Base-by-base conservation (phyloP, 2,888 invertebrate species). In the Leptopilina myrica region DNA sequence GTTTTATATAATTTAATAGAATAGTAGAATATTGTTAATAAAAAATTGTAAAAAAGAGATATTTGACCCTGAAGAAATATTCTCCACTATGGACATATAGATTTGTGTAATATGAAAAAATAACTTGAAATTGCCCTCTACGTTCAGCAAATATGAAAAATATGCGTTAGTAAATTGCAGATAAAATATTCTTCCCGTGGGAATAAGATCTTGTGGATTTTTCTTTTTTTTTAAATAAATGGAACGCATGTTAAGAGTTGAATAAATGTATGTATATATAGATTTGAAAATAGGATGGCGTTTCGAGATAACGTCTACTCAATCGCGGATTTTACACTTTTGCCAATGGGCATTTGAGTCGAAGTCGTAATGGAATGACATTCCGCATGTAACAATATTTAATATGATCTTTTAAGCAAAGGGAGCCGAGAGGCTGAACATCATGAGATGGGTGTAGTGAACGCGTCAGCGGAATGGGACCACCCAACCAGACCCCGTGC, bases 391-490 rank as follows among this genome's bases (percentile, higher is more conserved):
- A 87, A 88, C 86, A 87, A 89, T 89, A 88, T 90, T 88, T 89
- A 89, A 90, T 90, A 89, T 89, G 89, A 87, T 88, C 87, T 89
- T 90, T 89, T 49, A 49, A 89, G 88, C 86, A 85, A 87, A 84
- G 84, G 56, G 85, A 86, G 87, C 86, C 85, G 85, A 80, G 85
- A 80, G 83, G 87, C 86, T 86, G 88, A 87, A 87, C 87, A 88
- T 88, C 86, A 88, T 87, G 88, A 88, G 89, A 88, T 87, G 88
- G 87, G 89, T 89, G 89, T 88, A 89, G 90, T 86, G 88, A 90
- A 89, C 90, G 89, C 90, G 89, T 90, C 90, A 90, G 89, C 90
- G 89, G 87, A 90, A 90, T 90, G 90, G 90, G 90, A 90, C 90
- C 90, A 90, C 90, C 90, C 90, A 90, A 89, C 89, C 69, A 87